Base-by-base conservation (phyloP, 2,888 invertebrate genomes). In the Leptinotarsa tumamoca region DNA sequence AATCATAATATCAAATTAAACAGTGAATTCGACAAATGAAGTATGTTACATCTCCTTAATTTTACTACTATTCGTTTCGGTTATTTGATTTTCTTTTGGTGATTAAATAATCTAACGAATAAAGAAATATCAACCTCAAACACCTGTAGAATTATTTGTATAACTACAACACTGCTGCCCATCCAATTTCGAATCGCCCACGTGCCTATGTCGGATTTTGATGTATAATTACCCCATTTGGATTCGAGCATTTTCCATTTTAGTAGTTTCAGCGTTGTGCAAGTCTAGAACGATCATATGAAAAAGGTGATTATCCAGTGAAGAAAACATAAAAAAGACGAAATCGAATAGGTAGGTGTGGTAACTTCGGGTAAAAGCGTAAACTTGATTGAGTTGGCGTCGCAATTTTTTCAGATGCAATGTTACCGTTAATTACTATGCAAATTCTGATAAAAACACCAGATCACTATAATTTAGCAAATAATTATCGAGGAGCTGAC, bases 291-390 rank as follows among this genome's bases (percentile, higher is more conserved):
- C 17, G 33, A 63, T 17, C 63, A 33, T 43, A n/a, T 63, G n/a
- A 63, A 33, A 63, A 63, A 63, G n/a, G 43, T 17, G 17, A 33
- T 43, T 63, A 63, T 63, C 63, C 33, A 63, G 63, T 14, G 14
- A 33, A 63, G 33, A 43, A 33, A 63, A 63, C 33, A 43, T 33
- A 43, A 33, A 63, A 63, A 63, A 63, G n/a, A 63, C 63, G 43
- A 63, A 33, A 63, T 4, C 18, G 63, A 43, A 63, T n/a, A 63
- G 13, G 63, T 63, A 63, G 63, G 63, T 63, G 63, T 63, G 17
- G 10, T 33, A 63, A 43, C 33, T 58, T 43, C 18, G 63, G 10
- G 43, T n/a, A 63, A 63, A 63, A 63, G 63, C n/a, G 63, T 33
- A 63, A 63, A 63, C 33, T 63, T 17, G 63, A 63, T 63, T 4